Conservation (phyloP, 2,888 invertebrate genomes). For the Aleiodes testaceus region DNA sequence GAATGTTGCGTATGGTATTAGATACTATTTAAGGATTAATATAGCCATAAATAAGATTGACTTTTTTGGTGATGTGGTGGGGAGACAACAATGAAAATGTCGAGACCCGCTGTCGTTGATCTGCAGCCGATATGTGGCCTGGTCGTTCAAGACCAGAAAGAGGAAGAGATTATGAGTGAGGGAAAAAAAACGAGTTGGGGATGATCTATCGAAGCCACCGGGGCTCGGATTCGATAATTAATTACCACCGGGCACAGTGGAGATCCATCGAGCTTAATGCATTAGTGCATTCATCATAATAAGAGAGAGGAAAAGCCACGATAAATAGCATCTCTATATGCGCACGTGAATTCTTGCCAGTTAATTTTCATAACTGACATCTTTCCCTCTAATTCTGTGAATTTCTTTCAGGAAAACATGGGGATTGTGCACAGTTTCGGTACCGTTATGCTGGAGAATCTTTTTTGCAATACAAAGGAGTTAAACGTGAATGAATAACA, state of each 20-base stretch:
- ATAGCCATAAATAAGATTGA: slow-evolving; percentile 72
- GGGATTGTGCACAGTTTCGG: too few species aligned
- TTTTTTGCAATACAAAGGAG: slow-evolving; percentile 13
- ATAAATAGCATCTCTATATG: neutral
- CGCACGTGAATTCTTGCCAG: too few species aligned
- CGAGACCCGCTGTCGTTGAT: slow-evolving; percentile 22
- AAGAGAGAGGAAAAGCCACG: neutral
- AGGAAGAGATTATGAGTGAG: neutral
- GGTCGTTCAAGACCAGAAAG: slow-evolving; percentile 1
- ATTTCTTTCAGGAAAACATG: too few species aligned
- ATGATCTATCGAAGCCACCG: slow-evolving; percentile 30
- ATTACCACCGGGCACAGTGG: neutral
- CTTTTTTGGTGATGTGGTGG: slow-evolving; percentile 52
- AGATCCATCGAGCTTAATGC: slow-evolving; percentile 25
- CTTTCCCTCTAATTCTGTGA: neutral
- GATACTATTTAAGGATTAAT: slow-evolving; percentile 73
- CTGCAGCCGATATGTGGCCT: slow-evolving; percentile 6
- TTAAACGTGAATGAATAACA: neutral
- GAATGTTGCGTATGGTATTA: slow-evolving; percentile 58
- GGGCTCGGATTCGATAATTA: slow-evolving; percentile 27
- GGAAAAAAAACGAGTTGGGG: slow-evolving; percentile 19
- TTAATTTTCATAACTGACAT: too few species aligned
- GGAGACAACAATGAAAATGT: slow-evolving; percentile 6
- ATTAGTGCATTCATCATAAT: slow-evolving; percentile 27
- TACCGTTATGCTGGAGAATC: neutral